A percentile compares a stretch with the other conserved stretches of the same genome.
Conservation (phyloP, 1,140 invertebrate species). For the Akabosia matsudoensis region DNA sequence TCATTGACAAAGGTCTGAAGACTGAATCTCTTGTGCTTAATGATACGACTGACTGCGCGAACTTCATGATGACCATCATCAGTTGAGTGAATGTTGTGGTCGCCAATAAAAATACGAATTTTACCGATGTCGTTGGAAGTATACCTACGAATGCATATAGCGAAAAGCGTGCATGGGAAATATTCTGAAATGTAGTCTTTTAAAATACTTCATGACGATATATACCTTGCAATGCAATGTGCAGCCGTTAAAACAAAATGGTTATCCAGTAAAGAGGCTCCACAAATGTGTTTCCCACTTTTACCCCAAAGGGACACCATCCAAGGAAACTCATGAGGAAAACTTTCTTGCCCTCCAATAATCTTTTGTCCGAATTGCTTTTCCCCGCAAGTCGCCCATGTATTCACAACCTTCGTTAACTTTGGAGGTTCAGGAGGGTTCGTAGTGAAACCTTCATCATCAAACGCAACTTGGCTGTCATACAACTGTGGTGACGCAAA, state of each 20-base stretch:
- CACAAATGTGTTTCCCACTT: not conserved
- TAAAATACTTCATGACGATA: too few species aligned
- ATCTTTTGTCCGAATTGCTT: constrained; percentile 2
- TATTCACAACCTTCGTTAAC: constrained; percentile 4
- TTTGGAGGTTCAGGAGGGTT: not conserved
- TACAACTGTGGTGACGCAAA: not conserved
- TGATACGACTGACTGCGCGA: not conserved
- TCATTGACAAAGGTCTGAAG: constrained; percentile 59
- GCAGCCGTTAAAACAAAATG: not conserved
- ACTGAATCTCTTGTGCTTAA: constrained; percentile 21
- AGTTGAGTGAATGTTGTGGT: constrained; percentile 16
- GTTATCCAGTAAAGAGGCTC: not conserved
- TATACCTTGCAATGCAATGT: constrained; percentile 4
- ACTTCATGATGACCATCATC: constrained; percentile 21
- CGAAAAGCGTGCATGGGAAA: not conserved
- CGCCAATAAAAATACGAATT: constrained; percentile 4
- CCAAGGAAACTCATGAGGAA: constrained; percentile 15
- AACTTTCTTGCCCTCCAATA: not conserved
- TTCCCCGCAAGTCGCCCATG: constrained; percentile 8
- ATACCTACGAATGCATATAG: not conserved
- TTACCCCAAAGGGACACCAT: constrained; percentile 11
- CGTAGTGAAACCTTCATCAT: not conserved
- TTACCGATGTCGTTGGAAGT: not conserved
- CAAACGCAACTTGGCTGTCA: not conserved
- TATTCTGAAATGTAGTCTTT: too few species aligned